Evolutionary conservation across 2,797 vertebrate species (phyloP), one percentile per base, ranked within the genome.

Genomic region (Falco columbarius): DNA sequence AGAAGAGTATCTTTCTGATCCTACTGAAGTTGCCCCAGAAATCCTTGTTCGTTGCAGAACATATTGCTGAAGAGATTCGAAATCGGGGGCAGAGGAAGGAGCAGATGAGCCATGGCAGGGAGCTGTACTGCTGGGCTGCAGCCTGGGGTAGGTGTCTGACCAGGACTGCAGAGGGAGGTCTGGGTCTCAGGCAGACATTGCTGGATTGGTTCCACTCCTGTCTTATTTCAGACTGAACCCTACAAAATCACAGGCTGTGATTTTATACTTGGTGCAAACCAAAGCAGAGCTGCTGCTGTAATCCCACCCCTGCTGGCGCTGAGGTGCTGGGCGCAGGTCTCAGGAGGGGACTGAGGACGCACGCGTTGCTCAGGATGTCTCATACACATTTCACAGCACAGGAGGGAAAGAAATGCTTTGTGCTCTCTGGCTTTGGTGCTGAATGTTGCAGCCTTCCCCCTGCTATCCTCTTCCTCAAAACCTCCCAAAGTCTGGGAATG

Each of bases 311-410:
- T 54, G 49, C 4, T 1, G 51, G 34, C 30, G 34, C 76, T 70
- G 54, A n/a, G 56, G 20, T 2, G 0, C 38, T 14, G 15, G 55
- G 74, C 54, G 46, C 32, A 12, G 58, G 13, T 44, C 22, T 79
- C 0, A 0, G 67, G 24, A 5, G 19, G 49, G 67, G 46, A 26
- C 59, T 26, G 68, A 36, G 68, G 59, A 51, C 27, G 2, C 46
- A 2, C 0, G 0, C 3, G 0, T 32, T 54, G 42, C 56, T 66
- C 76, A 70, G 52, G 9, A 3, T 5, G 5, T n/a, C 49, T 61
- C 27, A 11, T 10, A 19, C 32, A 26, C 24, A 2, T 63, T 52
- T 63, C n/a, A 17, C 16, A 40, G 44, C 55, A 52, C 0, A 9
- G 55, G 27, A 66, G 6, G 19, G 47, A 44, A 47, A 77, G 58